Evolutionary conservation across 2,113 vertebrate species (phyloP).

Genomic region (Bettongia penicillata): DNA sequence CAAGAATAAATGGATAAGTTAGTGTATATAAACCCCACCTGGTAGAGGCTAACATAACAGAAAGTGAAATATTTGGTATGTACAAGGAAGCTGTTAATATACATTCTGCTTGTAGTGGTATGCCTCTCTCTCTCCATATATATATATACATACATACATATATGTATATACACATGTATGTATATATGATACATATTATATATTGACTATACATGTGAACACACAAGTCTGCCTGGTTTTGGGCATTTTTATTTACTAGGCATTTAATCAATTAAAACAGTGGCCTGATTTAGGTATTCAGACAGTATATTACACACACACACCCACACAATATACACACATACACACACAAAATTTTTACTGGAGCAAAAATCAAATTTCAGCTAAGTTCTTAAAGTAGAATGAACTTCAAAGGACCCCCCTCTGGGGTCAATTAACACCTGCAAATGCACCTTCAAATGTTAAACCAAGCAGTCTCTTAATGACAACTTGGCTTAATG

Average conservation of each 20-base stretch:
- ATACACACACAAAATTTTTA: conserved; percentile 11
- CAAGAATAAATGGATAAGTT: conserved; percentile 75
- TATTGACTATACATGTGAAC: background rate
- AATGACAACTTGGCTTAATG: background rate
- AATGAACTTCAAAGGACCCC: conserved; percentile 58
- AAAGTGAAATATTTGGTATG: background rate
- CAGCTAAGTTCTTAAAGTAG: conserved; percentile 55
- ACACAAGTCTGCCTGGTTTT: background rate
- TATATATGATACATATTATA: background rate
- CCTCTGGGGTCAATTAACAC: conserved; percentile 68
- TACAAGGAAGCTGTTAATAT: background rate
- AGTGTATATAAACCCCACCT: conserved; percentile 45
- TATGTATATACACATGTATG: background rate
- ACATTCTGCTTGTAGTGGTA: background rate
- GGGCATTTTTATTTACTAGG: background rate
- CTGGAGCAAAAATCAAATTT: conserved; percentile 53
- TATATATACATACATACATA: no score
- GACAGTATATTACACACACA: background rate
- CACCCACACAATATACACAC: background rate
- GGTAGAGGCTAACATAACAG: background rate
- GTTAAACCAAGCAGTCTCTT: conserved; percentile 26
- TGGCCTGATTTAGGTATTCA: background rate
- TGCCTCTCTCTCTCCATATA: background rate
- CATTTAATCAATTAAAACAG: background rate
- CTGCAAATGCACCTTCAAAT: conserved; percentile 21